Evolutionary conservation across 2,888 invertebrate species (phyloP).

Genomic region (Harpagoxenus sublaevis): DNA sequence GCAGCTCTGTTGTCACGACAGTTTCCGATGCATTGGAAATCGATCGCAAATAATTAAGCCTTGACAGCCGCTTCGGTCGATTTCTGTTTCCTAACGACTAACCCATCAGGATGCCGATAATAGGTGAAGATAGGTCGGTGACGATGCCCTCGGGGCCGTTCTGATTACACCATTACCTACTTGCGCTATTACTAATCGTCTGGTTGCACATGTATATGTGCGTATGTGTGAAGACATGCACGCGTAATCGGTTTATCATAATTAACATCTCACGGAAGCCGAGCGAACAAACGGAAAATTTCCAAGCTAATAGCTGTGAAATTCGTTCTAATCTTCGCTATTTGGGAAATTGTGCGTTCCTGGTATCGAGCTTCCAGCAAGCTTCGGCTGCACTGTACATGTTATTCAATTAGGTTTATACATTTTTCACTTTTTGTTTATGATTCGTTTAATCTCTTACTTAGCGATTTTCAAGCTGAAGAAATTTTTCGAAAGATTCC

Average conservation of each 20-base stretch:
- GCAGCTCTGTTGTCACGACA: neutral
- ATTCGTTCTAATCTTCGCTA: conserved; percentile 31
- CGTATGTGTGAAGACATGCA: conserved; percentile 4
- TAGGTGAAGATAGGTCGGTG: conserved; percentile 44
- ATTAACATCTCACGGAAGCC: conserved; percentile 54
- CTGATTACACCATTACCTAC: conserved; percentile 64
- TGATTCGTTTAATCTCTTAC: neutral
- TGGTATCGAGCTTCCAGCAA: conserved; percentile 9
- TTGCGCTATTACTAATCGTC: conserved; percentile 53
- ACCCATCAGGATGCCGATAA: conserved; percentile 47
- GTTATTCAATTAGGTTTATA: neutral
- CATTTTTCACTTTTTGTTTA: neutral
- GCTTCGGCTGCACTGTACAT: neutral
- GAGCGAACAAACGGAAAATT: conserved; percentile 49
- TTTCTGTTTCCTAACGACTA: conserved; percentile 45
- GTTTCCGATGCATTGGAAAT: conserved; percentile 24
- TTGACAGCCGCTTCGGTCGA: conserved; percentile 31
- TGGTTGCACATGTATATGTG: neutral
- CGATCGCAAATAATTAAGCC: conserved; percentile 49
- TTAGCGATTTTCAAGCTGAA: neutral
- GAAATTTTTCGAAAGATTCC: neutral
- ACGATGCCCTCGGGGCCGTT: conserved; percentile 38
- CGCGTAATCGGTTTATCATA: conserved; percentile 59
- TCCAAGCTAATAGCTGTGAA: conserved; percentile 43
- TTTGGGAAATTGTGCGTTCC: conserved; percentile 46